These are phyloP conservation scores for Litoditis marina DNA, from an alignment of 2,888 invertebrate species.

Conservation along the genomic window DNA sequence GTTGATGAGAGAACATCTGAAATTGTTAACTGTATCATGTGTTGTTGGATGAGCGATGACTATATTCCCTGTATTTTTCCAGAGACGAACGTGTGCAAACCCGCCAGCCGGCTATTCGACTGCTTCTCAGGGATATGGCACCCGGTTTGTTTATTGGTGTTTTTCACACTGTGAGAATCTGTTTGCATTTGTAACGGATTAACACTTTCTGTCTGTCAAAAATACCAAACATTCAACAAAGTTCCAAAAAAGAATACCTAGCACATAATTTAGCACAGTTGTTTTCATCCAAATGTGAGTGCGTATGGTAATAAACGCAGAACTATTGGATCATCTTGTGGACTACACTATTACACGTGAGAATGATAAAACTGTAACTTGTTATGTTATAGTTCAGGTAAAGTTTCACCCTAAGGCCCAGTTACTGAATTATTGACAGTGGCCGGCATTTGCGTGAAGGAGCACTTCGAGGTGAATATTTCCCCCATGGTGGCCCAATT, in stretches of 20 bases:
- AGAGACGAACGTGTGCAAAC: constrained; percentile 61
- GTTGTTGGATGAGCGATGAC: too few species aligned
- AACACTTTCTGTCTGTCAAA: too few species aligned
- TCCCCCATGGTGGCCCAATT: constrained; percentile 67
- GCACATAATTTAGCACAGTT: background rate
- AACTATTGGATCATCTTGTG: too few species aligned
- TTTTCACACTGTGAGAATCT: background rate
- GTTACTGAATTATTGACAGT: constrained; percentile 71
- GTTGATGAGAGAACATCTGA: too few species aligned
- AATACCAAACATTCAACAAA: too few species aligned
- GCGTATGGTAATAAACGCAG: too few species aligned
- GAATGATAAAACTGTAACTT: too few species aligned
- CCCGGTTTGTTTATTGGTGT: constrained; percentile 24
- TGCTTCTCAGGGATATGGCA: constrained; percentile 86
- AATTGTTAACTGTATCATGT: too few species aligned
- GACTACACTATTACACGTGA: too few species aligned
- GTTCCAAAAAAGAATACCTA: background rate
- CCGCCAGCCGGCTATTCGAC: constrained; percentile 83
- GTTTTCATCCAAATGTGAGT: too few species aligned
- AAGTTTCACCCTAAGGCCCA: too few species aligned
- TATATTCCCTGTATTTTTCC: background rate
- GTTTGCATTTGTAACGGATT: background rate
- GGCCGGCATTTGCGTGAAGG: constrained; percentile 97
- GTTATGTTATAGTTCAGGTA: too few species aligned
- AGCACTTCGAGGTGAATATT: constrained; percentile 79